Conservation (phyloP, 1,140 invertebrate genomes). For the Heliothis subflexa region DNA sequence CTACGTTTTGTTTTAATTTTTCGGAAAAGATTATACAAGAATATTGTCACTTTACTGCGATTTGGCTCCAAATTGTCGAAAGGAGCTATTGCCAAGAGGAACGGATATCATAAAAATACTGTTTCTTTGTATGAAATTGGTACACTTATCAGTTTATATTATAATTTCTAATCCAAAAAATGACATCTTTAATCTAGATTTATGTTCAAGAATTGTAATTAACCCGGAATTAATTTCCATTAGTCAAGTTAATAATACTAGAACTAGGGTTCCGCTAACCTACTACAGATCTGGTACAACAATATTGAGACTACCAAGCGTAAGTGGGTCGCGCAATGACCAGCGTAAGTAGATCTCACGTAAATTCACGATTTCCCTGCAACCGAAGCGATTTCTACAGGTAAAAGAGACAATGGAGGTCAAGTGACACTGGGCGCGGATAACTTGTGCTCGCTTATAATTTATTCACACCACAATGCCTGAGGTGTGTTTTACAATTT, state of each 20-base stretch:
- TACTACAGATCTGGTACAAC: constrained; percentile 73
- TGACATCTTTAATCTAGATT: constrained; percentile 8
- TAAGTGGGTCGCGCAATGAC: constrained; percentile 72
- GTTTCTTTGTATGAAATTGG: background rate
- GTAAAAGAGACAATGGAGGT: constrained; percentile 53
- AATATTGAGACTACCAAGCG: constrained; percentile 71
- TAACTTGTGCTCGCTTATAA: constrained; percentile 75
- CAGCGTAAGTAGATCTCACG: constrained; percentile 61
- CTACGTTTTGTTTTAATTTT: background rate
- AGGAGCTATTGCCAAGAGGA: constrained; percentile 16
- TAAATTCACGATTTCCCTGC: constrained; percentile 62
- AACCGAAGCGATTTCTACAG: constrained; percentile 46
- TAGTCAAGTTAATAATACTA: constrained; percentile 65
- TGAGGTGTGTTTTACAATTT: constrained; percentile 68
- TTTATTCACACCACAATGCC: constrained; percentile 79
- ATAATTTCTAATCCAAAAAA: background rate
- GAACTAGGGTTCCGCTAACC: constrained; percentile 67
- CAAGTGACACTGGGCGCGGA: constrained; percentile 56
- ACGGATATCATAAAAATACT: background rate
- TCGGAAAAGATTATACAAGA: background rate
- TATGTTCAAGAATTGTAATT: background rate
- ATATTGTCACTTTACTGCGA: background rate
- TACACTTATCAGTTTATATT: background rate
- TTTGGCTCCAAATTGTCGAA: constrained; percentile 21
- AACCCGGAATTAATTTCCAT: constrained; percentile 30